Evolutionary conservation across 2,888 invertebrate species (phyloP).

Genomic region (Argynnis bischoffii): DNA sequence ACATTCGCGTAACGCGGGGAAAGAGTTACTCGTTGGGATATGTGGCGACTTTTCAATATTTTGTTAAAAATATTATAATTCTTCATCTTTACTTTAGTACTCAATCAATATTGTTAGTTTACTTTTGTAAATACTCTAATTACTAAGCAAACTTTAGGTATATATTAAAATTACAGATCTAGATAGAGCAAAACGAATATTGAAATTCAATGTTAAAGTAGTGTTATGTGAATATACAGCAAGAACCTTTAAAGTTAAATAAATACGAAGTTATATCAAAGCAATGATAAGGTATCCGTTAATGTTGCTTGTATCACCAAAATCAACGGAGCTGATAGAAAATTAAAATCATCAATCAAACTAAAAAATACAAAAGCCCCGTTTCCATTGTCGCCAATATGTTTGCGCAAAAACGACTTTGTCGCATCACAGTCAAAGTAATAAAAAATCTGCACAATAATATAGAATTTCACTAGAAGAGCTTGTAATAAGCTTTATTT

Average conservation of each 20-base stretch:
- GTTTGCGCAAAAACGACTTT: slow-evolving; percentile 82
- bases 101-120: no score
- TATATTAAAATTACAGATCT: no score
- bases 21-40: slow-evolving; percentile 27
- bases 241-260: not conserved
- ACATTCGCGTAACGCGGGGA: slow-evolving; percentile 58
- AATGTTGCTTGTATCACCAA: slow-evolving; percentile 43
- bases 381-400: slow-evolving; percentile 80
- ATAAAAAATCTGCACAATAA: slow-evolving; percentile 70
- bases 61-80: not conserved
- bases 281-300: slow-evolving; percentile 16
- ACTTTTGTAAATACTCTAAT: no score
- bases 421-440: slow-evolving; percentile 81
- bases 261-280: slow-evolving; percentile 12
- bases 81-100: not conserved
- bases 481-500: slow-evolving; percentile 20
- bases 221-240: not conserved
- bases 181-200: not conserved
- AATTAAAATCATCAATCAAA: slow-evolving; percentile 83
- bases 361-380: slow-evolving; percentile 79
- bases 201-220: not conserved
- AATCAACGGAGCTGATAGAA: slow-evolving; percentile 76
- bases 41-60: slow-evolving; percentile 11
- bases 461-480: slow-evolving; percentile 48
- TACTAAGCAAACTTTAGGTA: no score